Conservation (phyloP, 1,140 invertebrate species). For the Zeugodacus cucurbitae region DNA sequence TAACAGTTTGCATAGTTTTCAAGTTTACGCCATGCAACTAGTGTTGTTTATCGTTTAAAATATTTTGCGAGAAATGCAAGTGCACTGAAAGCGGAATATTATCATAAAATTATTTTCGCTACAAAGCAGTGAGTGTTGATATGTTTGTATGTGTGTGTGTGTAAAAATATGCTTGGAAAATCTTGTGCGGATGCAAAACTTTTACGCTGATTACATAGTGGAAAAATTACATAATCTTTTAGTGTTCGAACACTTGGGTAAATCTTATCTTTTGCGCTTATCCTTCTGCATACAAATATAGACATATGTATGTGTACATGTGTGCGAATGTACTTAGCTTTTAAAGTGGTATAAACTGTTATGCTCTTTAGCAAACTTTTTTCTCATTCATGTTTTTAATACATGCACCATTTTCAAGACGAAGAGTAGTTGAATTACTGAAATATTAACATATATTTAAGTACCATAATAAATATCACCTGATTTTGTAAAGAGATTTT, state of each 20-base stretch:
- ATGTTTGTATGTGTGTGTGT: background rate
- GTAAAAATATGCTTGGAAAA: background rate
- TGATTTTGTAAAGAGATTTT: too few species aligned
- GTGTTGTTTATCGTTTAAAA: background rate
- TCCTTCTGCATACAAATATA: too few species aligned
- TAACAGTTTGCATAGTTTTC: background rate
- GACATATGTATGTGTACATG: background rate
- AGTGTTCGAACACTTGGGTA: background rate
- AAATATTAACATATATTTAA: too few species aligned
- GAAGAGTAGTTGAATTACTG: too few species aligned
- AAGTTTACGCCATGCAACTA: background rate
- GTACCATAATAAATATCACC: too few species aligned
- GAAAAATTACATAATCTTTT: constrained; percentile 3
- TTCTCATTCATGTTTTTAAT: too few species aligned
- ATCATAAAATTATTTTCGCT: background rate
- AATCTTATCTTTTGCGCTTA: background rate
- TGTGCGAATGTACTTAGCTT: background rate
- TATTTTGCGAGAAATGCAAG: background rate
- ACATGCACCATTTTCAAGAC: too few species aligned
- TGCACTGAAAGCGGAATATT: background rate
- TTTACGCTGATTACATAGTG: background rate
- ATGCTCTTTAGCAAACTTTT: too few species aligned
- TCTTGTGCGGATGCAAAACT: background rate
- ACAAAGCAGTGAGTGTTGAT: background rate
- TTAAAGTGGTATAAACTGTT: background rate